Base-by-base conservation (phyloP, 2,888 invertebrate species). In the Athripsodes cinereus region DNA sequence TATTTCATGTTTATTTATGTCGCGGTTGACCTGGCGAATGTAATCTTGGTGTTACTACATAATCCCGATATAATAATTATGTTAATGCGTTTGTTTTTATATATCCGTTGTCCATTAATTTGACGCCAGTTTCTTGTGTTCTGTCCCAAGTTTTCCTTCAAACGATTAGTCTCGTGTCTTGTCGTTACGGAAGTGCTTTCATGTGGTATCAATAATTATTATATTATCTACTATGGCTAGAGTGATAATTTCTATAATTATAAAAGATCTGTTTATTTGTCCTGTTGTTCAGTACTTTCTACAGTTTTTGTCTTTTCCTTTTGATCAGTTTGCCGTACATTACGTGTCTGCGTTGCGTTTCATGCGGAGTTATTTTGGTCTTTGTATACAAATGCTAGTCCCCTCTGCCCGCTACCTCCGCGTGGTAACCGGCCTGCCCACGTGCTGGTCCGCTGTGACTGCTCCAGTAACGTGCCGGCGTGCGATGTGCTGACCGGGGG, bases 401-500 rank as follows among this genome's bases (percentile, higher is more conserved):
- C 40, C 40, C 40, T 3, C 40, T 40, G 40, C 40, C 40, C 40
- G 40, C 40, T 8, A 16, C 40, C 40, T 40, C 40, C 13, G 40
- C 40, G 13, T 2, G 40, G 8, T 40, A 40, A 40, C 40, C 40
- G 40, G 40, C 40, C 16, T 40, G 40, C 40, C 40, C 40, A 40
- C 40, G 40, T 40, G 40, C 40, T 40, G 16, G 40, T 40, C 40
- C 40, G 13, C 40, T 8, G 40, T n/a, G 40, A 40, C 2, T 40
- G 13, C 40, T 40, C 40, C 40, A 40, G 40, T 40, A 40, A 40
- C 40, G 16, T 16, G 48, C 20, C 20, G 48, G 48, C 48, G 48
- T 19, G 48, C 22, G 20, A 48, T 19, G 10, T 19, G 48, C 48
- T 48, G 48, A 48, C 48, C 21, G 48, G 40, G 40, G 40, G 40